These are phyloP conservation scores for Caenorhabditis japonica DNA, from an alignment of 2,888 invertebrate genomes.

Conservation along the genomic window DNA sequence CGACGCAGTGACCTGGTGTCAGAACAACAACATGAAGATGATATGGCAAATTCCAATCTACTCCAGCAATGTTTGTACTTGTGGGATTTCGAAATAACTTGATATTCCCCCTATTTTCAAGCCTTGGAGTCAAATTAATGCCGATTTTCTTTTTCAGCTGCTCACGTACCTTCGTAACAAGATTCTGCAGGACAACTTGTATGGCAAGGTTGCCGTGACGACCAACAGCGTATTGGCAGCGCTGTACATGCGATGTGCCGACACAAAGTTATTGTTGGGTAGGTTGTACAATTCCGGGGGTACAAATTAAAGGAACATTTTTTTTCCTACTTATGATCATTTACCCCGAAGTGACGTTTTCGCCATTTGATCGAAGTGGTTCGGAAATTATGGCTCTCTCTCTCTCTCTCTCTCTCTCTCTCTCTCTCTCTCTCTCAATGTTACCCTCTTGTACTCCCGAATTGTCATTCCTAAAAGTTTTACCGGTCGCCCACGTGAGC, in stretches of 20 bases:
- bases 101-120: neutral
- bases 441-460: too few relatives aligned
- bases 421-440: too few relatives aligned
- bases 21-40: constrained; percentile 48
- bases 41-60: constrained; percentile 35
- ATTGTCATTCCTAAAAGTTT: too few relatives aligned
- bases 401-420: too few relatives aligned
- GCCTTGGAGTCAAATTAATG: neutral
- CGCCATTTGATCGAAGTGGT: too few relatives aligned
- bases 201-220: constrained; percentile 46
- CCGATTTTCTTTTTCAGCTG: constrained; percentile 37
- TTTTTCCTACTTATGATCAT: too few relatives aligned
- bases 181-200: constrained; percentile 44
- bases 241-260: constrained; percentile 15
- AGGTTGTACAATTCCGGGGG: neutral
- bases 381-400: too few relatives aligned
- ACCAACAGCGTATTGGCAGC: constrained; percentile 22
- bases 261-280: constrained; percentile 42
- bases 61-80: constrained; percentile 22
- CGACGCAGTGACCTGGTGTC: constrained; percentile 41
- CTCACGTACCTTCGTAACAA: constrained; percentile 52
- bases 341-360: too few relatives aligned
- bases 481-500: too few relatives aligned
- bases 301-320: neutral
- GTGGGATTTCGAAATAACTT: neutral